Evolutionary conservation across 2,797 vertebrate genomes (phyloP).

Genomic region (Esox lucius): DNA sequence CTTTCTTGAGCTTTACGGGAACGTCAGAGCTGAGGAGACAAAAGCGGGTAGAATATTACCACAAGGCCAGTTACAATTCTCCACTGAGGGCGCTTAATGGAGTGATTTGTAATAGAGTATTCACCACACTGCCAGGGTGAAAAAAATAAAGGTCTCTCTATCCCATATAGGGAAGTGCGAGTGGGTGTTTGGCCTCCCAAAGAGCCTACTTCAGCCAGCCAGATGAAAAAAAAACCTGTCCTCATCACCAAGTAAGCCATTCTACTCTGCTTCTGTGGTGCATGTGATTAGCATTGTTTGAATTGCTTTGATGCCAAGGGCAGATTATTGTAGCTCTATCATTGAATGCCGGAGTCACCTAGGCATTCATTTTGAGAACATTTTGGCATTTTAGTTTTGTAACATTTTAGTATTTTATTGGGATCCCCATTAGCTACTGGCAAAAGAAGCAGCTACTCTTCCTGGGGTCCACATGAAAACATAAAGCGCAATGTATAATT

Average conservation of each 20-base stretch:
- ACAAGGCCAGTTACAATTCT: constrained; percentile 70
- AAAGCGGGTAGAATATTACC: constrained; percentile 58
- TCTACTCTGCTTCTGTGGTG: constrained; percentile 36
- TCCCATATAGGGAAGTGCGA: constrained; percentile 42
- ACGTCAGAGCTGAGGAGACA: constrained; percentile 38
- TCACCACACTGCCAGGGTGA: constrained; percentile 52
- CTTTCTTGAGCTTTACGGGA: constrained; percentile 65
- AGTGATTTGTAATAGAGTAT: constrained; percentile 71
- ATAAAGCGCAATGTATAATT: no score
- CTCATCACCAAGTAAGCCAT: constrained; percentile 26
- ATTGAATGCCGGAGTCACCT: neutral
- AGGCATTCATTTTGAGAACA: neutral
- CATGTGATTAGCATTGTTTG: constrained; percentile 31
- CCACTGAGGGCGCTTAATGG: constrained; percentile 71
- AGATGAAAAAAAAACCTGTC: constrained; percentile 47
- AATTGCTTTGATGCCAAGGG: constrained; percentile 2
- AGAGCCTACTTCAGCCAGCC: constrained; percentile 45
- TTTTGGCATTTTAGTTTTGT: neutral
- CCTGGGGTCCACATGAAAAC: no score
- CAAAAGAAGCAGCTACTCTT: no score
- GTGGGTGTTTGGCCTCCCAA: constrained; percentile 49
- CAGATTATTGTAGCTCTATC: neutral
- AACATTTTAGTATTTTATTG: no score
- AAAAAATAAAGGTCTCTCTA: constrained; percentile 51
- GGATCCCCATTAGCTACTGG: no score